These are phyloP conservation scores for Myotis vivesi DNA, from an alignment of 2,797 vertebrate species.

Conservation along the genomic window DNA sequence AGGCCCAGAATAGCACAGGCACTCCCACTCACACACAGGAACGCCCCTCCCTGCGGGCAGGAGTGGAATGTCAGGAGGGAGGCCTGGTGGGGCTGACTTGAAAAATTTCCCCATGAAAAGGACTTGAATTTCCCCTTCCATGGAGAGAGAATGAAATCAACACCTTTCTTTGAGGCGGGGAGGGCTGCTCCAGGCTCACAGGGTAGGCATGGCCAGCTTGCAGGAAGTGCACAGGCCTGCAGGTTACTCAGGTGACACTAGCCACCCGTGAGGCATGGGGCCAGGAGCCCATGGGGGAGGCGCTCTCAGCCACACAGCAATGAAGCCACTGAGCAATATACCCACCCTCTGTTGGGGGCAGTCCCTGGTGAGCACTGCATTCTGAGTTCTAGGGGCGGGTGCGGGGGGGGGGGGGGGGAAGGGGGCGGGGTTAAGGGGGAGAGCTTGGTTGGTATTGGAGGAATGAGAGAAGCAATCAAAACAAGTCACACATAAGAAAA, in stretches of 20 bases:
- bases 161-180: background rate
- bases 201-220: background rate
- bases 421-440: too few species aligned
- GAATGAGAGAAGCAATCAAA: too few species aligned
- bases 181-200: too few species aligned
- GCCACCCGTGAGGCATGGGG: fast-evolving
- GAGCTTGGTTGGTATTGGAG: background rate
- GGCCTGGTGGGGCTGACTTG: background rate
- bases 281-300: background rate
- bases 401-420: too few species aligned
- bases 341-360: background rate
- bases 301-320: background rate
- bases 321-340: background rate
- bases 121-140: background rate
- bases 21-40: conserved; percentile 60
- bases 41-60: conserved; percentile 45
- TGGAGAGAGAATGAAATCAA: background rate
- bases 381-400: background rate
- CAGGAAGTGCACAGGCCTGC: background rate
- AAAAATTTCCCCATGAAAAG: background rate
- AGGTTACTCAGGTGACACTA: background rate
- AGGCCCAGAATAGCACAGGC: conserved; percentile 63
- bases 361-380: too few species aligned
- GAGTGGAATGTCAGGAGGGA: background rate
- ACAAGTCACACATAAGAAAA: background rate